A percentile compares a stretch with the other conserved stretches of the same genome.
phyloP scores from a whole-genome alignment of 2,888 invertebrate genomes.

The Heliconius cydno region DNA sequence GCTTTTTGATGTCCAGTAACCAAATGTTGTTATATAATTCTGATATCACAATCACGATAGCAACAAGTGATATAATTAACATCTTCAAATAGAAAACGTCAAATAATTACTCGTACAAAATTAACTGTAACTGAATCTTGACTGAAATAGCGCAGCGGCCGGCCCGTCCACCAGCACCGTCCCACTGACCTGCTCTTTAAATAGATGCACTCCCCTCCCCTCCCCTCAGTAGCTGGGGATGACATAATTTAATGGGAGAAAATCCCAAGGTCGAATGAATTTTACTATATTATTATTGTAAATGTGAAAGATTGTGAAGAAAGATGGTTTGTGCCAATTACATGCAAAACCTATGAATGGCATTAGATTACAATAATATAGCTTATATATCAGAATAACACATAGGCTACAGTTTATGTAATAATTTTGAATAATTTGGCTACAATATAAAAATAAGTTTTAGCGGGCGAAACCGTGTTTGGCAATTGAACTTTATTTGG shows the following conservation, averaged over 20 bases:
- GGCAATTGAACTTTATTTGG: too few relatives aligned
- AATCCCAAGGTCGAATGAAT: slow-evolving; percentile 34
- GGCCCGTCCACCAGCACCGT: slow-evolving; percentile 43
- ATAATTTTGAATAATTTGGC: too few relatives aligned
- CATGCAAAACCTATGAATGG: too few relatives aligned
- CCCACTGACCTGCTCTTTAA: slow-evolving; percentile 57
- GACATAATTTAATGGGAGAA: slow-evolving; percentile 42
- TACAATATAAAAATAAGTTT: too few relatives aligned
- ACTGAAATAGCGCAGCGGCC: slow-evolving; percentile 46
- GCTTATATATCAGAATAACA: too few relatives aligned
- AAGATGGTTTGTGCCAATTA: too few relatives aligned
- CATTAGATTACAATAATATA: too few relatives aligned
- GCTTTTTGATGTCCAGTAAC: not conserved
- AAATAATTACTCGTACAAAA: slow-evolving; percentile 39
- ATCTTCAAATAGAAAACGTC: not conserved
- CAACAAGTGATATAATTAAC: not conserved
- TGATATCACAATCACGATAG: not conserved
- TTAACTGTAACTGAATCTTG: slow-evolving; percentile 50
- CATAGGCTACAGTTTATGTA: too few relatives aligned
- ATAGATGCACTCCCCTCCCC: slow-evolving; percentile 50
- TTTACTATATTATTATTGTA: not conserved
- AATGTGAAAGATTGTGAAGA: too few relatives aligned
- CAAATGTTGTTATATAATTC: too few relatives aligned
- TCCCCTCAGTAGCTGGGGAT: slow-evolving; percentile 40
- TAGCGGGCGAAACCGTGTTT: too few relatives aligned